These are phyloP conservation scores for Cordilura impudica DNA, from an alignment of 2,888 invertebrate genomes.

Conservation along the genomic window DNA sequence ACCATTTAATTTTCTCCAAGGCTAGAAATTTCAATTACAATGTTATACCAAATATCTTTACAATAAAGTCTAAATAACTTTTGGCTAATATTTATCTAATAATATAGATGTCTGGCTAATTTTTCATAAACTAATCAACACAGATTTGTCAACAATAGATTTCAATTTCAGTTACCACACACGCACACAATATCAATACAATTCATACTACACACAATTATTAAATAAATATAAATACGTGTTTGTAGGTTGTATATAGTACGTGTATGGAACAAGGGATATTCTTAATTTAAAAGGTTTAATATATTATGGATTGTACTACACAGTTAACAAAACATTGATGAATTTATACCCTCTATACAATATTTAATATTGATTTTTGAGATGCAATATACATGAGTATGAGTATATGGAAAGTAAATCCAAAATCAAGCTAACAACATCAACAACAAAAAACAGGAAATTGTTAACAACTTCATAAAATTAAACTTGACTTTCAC, in stretches of 20 bases:
- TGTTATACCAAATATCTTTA: no score
- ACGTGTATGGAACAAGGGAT: no score
- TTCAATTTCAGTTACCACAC: constrained; percentile 12
- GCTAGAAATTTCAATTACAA: no score
- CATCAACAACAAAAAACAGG: background rate
- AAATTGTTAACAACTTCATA: constrained; percentile 51
- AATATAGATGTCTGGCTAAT: background rate
- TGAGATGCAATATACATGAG: constrained; percentile 4
- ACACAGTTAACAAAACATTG: background rate
- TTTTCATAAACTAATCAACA: constrained; percentile 13
- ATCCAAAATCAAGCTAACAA: background rate
- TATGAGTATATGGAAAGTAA: background rate
- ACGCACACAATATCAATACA: background rate
- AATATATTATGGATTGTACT: background rate
- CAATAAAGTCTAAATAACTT: no score
- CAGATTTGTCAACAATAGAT: constrained; percentile 15
- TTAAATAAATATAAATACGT: background rate
- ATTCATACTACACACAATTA: background rate
- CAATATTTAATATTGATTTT: constrained; percentile 11
- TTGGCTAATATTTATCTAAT: background rate
- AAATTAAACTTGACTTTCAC: constrained; percentile 18
- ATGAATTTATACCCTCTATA: background rate
- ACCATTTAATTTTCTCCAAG: no score
- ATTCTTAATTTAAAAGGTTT: background rate
- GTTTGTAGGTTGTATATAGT: no score